phyloP scores from a whole-genome alignment of 2,888 invertebrate genomes.

The Digitonthophagus gazella region DNA sequence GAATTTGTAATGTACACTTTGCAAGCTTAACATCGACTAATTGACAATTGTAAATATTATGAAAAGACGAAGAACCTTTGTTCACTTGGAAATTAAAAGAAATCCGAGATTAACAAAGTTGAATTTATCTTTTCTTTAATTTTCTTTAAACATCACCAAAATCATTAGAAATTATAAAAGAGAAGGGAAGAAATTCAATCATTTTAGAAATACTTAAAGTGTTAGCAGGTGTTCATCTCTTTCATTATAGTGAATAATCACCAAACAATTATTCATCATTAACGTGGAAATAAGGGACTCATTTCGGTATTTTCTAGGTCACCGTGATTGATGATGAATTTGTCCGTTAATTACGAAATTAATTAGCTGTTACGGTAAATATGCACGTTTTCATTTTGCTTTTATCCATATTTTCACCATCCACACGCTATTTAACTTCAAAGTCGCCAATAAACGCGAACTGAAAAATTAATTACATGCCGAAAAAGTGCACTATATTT shows the following conservation, averaged over 20 bases:
- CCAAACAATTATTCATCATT: not conserved
- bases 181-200: not conserved
- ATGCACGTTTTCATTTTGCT: not conserved
- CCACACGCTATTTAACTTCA: not conserved
- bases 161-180: too few relatives aligned
- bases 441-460: not conserved
- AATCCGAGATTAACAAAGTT: too few relatives aligned
- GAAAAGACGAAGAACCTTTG: not conserved
- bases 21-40: too few relatives aligned
- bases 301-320: not conserved
- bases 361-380: not conserved
- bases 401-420: too few relatives aligned
- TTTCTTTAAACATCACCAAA: too few relatives aligned
- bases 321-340: not conserved
- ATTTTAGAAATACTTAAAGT: not conserved
- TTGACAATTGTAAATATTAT: too few relatives aligned
- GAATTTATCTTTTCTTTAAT: too few relatives aligned
- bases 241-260: not conserved
- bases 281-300: not conserved
- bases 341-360: not conserved
- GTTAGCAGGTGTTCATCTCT: not conserved
- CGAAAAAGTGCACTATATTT: not conserved
- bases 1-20: not conserved
- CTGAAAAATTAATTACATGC: not conserved
- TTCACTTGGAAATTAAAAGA: too few relatives aligned